Base-by-base conservation (phyloP, 2,888 invertebrate species). In the Tridacna gigas region DNA sequence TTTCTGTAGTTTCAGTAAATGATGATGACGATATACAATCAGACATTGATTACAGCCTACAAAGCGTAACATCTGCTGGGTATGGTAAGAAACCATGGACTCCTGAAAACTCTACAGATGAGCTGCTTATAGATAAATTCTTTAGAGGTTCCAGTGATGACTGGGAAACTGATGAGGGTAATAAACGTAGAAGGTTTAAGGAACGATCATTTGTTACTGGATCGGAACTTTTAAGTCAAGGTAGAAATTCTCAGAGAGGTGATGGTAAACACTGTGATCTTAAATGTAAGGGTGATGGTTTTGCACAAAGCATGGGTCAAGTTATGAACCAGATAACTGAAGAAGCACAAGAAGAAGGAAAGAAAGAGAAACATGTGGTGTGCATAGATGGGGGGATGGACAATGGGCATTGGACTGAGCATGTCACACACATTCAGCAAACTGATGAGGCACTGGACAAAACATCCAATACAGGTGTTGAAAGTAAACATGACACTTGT, bases 161-260 rank as follows among this genome's bases (percentile, higher is more conserved):
- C 48, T 80, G 80, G n/a, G 82, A 73, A 37, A 84, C 83, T 18
- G 79, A 65, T 73, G 83, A 83, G 45, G 67, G 66, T 48, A 81
- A 81, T 81, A 86, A 83, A 83, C 82, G 86, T 84, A 84, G 83
- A 81, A 65, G 81, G 45, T 73, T 79, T 69, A 86, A 80, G 63
- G 84, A 86, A 69, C 79, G 75, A 37, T 80, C 84, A 74, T 74
- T 80, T 78, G 63, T 80, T 51, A 77, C 82, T 78, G 77, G 77
- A 51, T 75, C 82, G 73, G 80, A 82, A 63, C 60, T 74, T 71
- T 82, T 86, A 74, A 82, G 80, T 86, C 80, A 83, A 88, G 88
- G 88, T 88, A 88, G 88, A 86, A 75, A 80, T 83, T 79, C 83
- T 81, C 65, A 63, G 47, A 77, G 79, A 60, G 88, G 88, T 84